Evolutionary conservation across 2,797 vertebrate species (phyloP), one percentile per base, ranked within the genome.

Genomic region (Macropodus opercularis): DNA sequence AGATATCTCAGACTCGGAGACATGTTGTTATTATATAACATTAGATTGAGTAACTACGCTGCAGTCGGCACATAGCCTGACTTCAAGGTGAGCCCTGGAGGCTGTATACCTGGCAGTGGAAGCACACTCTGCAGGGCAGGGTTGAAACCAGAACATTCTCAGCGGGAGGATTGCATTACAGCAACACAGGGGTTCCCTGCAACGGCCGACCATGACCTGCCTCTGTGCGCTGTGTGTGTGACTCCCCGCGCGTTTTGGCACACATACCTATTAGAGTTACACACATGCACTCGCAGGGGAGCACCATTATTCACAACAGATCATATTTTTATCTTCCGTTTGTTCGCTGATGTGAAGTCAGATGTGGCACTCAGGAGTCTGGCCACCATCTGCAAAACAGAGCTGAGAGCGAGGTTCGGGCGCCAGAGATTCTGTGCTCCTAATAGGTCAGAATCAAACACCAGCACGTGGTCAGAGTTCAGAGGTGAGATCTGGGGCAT

Each of bases 61-160:
- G 31, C 13, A 51, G 79, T 78, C 81, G 77, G 83, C 79, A 22
- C 58, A 52, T 40, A 75, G 67, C 31, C 63, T 15, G 41, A 88
- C 81, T 84, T 87, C 79, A 86, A 85, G 76, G 84, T 22, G 18
- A 77, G 85, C 80, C 85, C 85, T 52, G 68, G 63, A 69, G 88
- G 86, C 75, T 67, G 76, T 68, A 79, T 89, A 89, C 90, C 87
- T 90, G 85, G 85, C 85, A 85, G 65, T 58, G 69, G 71, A 66
- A 84, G 81, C 81, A 68, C 71, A 74, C 85, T 75, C 79, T 49
- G 47, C 75, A 72, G 84, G 84, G 84, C 83, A 86, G 73, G 71
- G 79, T 83, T 85, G 85, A 84, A 86, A 85, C 85, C 83, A 87
- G 79, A 90, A 85, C 79, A 72, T 85, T 90, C 85, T 85, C 80